Percentiles rank a stretch among this genome's conserved stretches.
phyloP scores from a whole-genome alignment of 2,888 invertebrate genomes.

The Drosophila nr. fundita region DNA sequence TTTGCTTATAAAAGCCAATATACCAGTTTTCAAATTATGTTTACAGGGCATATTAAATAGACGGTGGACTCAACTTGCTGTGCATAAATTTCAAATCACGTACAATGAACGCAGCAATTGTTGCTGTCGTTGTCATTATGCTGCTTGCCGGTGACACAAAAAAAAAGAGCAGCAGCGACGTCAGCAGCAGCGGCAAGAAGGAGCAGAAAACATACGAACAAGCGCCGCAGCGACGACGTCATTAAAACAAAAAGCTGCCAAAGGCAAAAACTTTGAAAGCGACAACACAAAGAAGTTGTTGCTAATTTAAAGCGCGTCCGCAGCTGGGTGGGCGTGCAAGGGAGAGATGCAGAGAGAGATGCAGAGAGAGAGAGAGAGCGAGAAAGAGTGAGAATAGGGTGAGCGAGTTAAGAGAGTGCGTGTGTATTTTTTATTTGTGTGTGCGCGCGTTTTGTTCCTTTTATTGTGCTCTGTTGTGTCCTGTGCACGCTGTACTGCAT shows the following conservation, averaged over 20 bases:
- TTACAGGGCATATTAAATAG: slow-evolving; percentile 27
- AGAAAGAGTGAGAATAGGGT: slow-evolving; percentile 1
- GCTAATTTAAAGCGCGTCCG: slow-evolving; percentile 71
- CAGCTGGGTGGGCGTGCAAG: slow-evolving; percentile 33
- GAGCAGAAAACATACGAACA: slow-evolving; percentile 22
- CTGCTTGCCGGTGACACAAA: slow-evolving; percentile 61
- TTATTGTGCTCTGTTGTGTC: slow-evolving; percentile 26
- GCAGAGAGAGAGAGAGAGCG: slow-evolving; percentile 12
- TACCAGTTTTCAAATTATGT: not conserved
- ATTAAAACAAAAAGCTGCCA: slow-evolving; percentile 64
- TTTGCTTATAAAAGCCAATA: not conserved
- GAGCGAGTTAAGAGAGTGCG: slow-evolving; percentile 7
- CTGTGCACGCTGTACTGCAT: slow-evolving; percentile 68
- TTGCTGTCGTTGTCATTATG: slow-evolving; percentile 35
- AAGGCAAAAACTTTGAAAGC: slow-evolving; percentile 31
- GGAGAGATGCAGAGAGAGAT: slow-evolving; percentile 3
- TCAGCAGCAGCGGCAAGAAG: slow-evolving; percentile 21
- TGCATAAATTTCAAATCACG: slow-evolving; percentile 81
- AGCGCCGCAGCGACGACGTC: slow-evolving; percentile 43
- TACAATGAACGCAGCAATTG: slow-evolving; percentile 66
- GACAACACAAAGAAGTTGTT: slow-evolving; percentile 48
- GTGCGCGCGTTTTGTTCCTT: slow-evolving; percentile 21
- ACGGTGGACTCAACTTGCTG: slow-evolving; percentile 51
- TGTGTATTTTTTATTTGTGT: slow-evolving; percentile 2
- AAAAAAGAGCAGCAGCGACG: slow-evolving; percentile 23